Evolutionary conservation across 2,888 invertebrate genomes (phyloP), one percentile per base, ranked within the genome.

Genomic region (Nemapogon koenigi): DNA sequence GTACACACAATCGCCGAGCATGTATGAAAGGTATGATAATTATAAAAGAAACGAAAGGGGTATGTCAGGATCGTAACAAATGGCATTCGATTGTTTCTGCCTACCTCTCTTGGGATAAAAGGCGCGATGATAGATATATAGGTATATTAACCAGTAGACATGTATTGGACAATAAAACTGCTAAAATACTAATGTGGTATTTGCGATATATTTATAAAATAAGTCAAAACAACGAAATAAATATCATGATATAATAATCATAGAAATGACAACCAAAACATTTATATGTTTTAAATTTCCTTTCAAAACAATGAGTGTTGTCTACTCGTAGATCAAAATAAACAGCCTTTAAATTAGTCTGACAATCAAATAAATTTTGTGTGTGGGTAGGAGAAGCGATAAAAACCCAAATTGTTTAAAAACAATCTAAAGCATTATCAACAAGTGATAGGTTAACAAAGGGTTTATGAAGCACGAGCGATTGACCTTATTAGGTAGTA

Each of bases 401-500:
- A 31, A 19, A 4, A 33, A 33, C 11, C 7, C 4, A 15, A 31
- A 31, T 31, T n/a, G 31, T 18, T 14, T 19, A 33, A 33, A 33
- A 33, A 33, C 33, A 11, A 19, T 33, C 17, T 33, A 11, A 11
- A 33, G 19, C 4, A 31, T 31, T 19, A 33, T 33, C 33, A 33
- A 33, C 19, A 33, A 33, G 33, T 19, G 19, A 33, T 33, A 19
- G 18, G 4, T 22, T n/a, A 11, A 10, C 33, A 33, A 17, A 33
- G 33, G 19, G 33, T 33, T 18, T 33, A 13, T 33, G 19, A 19
- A 11, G 33, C 33, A 19, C 17, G 33, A 19, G 13, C 33, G 14
- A 13, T 33, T 33, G 33, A 33, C 33, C 33, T 33, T 33, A 33
- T 33, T 33, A 19, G 19, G 33, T 18, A n/a, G n/a, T n/a, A n/a